These are phyloP conservation scores for Chrysomela aeneicollis DNA, from an alignment of 2,888 invertebrate genomes.

Conservation along the genomic window DNA sequence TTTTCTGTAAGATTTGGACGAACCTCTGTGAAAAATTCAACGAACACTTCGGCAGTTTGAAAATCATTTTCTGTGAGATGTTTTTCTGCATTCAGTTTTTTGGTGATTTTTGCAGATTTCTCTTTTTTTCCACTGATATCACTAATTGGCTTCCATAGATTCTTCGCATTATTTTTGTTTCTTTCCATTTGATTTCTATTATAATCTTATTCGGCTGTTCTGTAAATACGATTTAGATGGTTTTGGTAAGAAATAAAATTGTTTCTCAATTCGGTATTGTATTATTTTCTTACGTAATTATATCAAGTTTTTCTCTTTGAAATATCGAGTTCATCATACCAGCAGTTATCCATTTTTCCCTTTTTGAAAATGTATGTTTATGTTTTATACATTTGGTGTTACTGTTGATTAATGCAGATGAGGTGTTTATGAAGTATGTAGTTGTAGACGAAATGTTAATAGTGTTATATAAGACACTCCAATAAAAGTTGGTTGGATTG, in stretches of 20 bases:
- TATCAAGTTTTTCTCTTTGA: not conserved
- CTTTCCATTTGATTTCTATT: not conserved
- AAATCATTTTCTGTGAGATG: not conserved
- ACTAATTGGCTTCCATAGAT: not conserved
- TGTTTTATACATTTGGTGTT: not conserved
- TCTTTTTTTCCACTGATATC: not conserved
- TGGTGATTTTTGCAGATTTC: not conserved
- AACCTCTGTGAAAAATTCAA: not conserved
- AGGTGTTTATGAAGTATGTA: not conserved
- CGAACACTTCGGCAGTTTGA: not conserved
- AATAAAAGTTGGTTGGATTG: not conserved
- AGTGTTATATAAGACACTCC: not conserved
- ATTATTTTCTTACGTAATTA: not conserved
- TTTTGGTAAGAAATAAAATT: not conserved
- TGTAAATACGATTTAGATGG: not conserved
- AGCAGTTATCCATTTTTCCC: not conserved
- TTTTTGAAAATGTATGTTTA: not conserved
- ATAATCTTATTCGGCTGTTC: not conserved
- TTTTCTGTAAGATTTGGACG: not conserved
- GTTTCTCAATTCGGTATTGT: not conserved
- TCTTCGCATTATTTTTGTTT: not conserved
- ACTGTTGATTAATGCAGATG: not conserved
- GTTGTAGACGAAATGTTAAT: not conserved
- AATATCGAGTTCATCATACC: not conserved
- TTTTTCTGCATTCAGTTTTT: not conserved